A percentile compares a stretch with the other conserved stretches of the same genome.
Evolutionary conservation across 2,797 vertebrate genomes (phyloP).

Genomic region (Carapus acus): DNA sequence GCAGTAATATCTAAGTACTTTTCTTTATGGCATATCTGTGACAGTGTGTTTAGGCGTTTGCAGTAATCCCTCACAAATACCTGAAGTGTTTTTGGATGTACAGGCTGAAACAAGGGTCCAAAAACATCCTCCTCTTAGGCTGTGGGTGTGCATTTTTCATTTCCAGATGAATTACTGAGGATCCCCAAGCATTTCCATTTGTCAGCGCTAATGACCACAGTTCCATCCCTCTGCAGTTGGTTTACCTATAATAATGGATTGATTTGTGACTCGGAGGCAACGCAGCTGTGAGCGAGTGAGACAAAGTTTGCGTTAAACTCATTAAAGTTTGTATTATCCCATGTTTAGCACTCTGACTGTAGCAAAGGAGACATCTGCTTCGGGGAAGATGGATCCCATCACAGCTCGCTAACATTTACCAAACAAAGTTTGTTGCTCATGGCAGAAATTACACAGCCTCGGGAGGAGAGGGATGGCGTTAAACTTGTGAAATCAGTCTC

Average conservation of each 20-base stretch:
- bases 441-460: slow-evolving; percentile 50
- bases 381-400: slow-evolving; percentile 58
- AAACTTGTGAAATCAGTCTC: slow-evolving; percentile 39
- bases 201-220: slow-evolving; percentile 64
- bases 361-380: slow-evolving; percentile 74
- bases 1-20: no score
- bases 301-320: slow-evolving; percentile 73
- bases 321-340: slow-evolving; percentile 75
- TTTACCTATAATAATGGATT: slow-evolving; percentile 69
- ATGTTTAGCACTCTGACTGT: slow-evolving; percentile 69
- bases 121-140: slow-evolving; percentile 25
- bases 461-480: slow-evolving; percentile 24
- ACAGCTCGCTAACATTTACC: slow-evolving; percentile 64
- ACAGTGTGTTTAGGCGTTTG: no score
- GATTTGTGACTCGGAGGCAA: slow-evolving; percentile 62
- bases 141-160: slow-evolving; percentile 38
- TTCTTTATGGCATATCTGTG: no score
- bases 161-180: slow-evolving; percentile 48
- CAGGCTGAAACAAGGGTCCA: slow-evolving; percentile 16
- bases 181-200: slow-evolving; percentile 57
- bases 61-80: background rate
- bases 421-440: slow-evolving; percentile 64
- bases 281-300: slow-evolving; percentile 53
- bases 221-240: slow-evolving; percentile 62
- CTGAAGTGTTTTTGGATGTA: slow-evolving; percentile 20